Conservation (phyloP, 1,140 invertebrate genomes). For the Penaeus chinensis region DNA sequence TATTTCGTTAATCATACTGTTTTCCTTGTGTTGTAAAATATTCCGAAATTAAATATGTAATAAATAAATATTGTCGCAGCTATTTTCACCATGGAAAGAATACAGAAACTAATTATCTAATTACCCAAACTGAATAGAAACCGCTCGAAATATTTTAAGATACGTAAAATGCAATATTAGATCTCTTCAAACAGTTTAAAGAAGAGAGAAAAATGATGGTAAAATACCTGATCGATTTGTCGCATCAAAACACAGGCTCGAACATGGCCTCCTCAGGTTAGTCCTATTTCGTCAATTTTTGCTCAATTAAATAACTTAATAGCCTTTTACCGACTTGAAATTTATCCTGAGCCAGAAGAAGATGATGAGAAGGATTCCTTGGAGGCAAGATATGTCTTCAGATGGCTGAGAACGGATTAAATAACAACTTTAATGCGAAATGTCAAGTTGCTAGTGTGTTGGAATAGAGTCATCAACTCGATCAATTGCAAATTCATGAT, state of each 20-base stretch:
- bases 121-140: not conserved
- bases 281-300: conserved; percentile 27
- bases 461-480: too few relatives aligned
- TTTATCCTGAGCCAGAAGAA: too few relatives aligned
- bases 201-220: not conserved
- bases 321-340: not conserved
- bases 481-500: too few relatives aligned
- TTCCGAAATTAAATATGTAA: not conserved
- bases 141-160: not conserved
- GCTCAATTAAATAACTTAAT: not conserved
- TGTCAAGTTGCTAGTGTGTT: too few relatives aligned
- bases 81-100: not conserved
- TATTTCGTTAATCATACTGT: not conserved
- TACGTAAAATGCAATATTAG: not conserved
- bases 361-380: too few relatives aligned
- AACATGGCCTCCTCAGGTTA: conserved; percentile 58
- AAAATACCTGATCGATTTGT: conserved; percentile 54
- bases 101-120: not conserved
- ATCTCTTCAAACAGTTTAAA: not conserved
- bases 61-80: not conserved
- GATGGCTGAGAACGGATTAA: too few relatives aligned
- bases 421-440: too few relatives aligned
- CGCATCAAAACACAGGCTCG: conserved; percentile 56
- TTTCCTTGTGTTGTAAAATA: not conserved
- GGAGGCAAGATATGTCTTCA: too few relatives aligned